These are phyloP conservation scores for Rhynchomys soricoides DNA, from an alignment of 2,113 vertebrate species.

Conservation along the genomic window DNA sequence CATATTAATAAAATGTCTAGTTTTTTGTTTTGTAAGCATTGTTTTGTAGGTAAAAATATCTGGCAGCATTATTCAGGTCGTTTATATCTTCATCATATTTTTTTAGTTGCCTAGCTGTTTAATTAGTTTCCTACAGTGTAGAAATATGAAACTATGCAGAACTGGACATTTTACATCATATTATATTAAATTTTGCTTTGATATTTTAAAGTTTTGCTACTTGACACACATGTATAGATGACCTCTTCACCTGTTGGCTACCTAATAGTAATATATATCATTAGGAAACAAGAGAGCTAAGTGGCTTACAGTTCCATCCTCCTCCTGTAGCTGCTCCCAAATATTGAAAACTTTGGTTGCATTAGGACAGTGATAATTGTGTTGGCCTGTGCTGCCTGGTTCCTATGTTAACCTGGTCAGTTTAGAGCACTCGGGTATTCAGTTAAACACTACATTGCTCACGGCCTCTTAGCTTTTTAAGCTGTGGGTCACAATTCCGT, in stretches of 20 bases:
- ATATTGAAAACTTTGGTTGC: constrained; percentile 16
- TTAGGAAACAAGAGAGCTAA: neutral
- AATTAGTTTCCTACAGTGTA: neutral
- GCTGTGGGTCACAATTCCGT: neutral
- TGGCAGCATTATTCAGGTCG: neutral
- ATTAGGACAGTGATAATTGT: neutral
- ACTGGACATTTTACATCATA: neutral
- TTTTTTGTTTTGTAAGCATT: neutral
- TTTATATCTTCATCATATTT: neutral
- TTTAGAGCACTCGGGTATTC: neutral
- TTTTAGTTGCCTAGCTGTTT: neutral
- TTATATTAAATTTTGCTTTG: neutral
- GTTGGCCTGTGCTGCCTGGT: neutral
- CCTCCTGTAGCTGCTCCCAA: constrained; percentile 10
- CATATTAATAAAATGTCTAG: neutral
- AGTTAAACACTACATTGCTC: neutral
- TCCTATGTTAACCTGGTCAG: neutral
- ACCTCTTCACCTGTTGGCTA: neutral
- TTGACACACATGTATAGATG: neutral
- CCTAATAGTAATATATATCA: neutral
- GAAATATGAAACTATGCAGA: neutral
- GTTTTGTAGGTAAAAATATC: neutral
- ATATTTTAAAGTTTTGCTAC: neutral
- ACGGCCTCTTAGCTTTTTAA: neutral
- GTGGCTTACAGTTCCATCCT: neutral